These are phyloP conservation scores for Leptogaster cylindrica DNA, from an alignment of 2,888 invertebrate species.

Conservation along the genomic window DNA sequence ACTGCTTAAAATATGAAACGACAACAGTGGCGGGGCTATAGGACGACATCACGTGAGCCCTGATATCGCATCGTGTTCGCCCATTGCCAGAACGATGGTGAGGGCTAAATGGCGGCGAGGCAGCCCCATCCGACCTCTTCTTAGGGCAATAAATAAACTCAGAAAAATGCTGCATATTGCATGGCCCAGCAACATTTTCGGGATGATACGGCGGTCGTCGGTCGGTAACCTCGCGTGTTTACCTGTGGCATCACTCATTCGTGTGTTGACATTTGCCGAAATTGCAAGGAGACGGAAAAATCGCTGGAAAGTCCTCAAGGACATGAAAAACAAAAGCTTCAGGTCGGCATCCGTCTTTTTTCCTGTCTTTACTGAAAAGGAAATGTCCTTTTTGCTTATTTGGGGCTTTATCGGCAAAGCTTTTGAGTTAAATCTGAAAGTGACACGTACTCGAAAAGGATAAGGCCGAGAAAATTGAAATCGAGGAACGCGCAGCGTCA, in stretches of 20 bases:
- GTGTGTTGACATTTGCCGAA: slow-evolving; percentile 40
- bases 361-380: slow-evolving; percentile 18
- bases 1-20: slow-evolving; percentile 39
- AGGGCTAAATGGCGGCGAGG: neutral
- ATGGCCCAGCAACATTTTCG: slow-evolving; percentile 32
- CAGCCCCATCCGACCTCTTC: neutral
- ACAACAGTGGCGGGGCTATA: slow-evolving; percentile 7
- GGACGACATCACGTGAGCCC: slow-evolving; percentile 27
- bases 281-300: slow-evolving; percentile 23
- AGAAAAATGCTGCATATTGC: slow-evolving; percentile 39
- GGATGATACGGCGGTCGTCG: slow-evolving; percentile 13
- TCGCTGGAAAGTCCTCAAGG: slow-evolving; percentile 4
- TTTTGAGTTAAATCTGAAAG: slow-evolving; percentile 34
- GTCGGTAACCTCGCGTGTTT: slow-evolving; percentile 45
- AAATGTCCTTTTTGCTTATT: slow-evolving; percentile 10
- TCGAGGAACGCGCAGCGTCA: neutral
- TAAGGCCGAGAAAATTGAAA: slow-evolving; percentile 22
- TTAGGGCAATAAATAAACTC: slow-evolving; percentile 33
- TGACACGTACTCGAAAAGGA: slow-evolving; percentile 24
- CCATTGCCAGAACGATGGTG: neutral
- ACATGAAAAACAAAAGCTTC: slow-evolving; percentile 18
- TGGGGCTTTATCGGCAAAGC: slow-evolving; percentile 16
- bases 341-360: slow-evolving; percentile 33
- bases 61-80: slow-evolving; percentile 11
- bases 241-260: slow-evolving; percentile 46